Evolutionary conservation across 1,140 invertebrate species (phyloP), one percentile per base, ranked within the genome.

Genomic region (Melanaphis sacchari): DNA sequence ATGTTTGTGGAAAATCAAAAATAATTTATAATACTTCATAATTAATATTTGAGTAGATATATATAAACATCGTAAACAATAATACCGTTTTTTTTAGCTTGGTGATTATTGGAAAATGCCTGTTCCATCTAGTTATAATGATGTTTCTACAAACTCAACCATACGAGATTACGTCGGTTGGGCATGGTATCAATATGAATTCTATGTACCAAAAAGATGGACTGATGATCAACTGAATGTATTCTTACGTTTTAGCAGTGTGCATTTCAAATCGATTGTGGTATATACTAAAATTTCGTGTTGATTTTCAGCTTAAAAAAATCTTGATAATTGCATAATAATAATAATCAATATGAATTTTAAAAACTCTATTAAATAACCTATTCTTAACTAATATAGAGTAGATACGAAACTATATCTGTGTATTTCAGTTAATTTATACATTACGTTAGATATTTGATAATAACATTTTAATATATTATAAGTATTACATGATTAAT

Each of bases 141-240:
- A 99, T 94, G 96, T 99, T 24, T 98, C 98, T 1, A 97, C 97
- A 94, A 97, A 99, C 41, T 96, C 95, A 41, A 95, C 95, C 2
- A 95, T 99, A 11, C 95, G 98, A 52, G 98, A 99, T 95, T 98
- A 99, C 95, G 96, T 99, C n/a, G 99, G 99, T 0, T 97, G 98
- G 94, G 98, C 98, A 38, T 99, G 98, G 98, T 99, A 99, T 95
- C 97, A 98, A 94, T 96, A 97, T 82, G 96, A 95, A 3, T 98
- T 99, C 95, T 98, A 96, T 95, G 96, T 98, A 41, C 97, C 98
- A 0, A 94, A 95, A 24, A 96, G 96, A 81, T 99, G 98, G 98
- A 94, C 94, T 7, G 93, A 94, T 6, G 95, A 96, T 49, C 95
- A 96, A 1, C 96, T 96, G 85, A 96, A 97, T 82, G 96, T 99